Base-by-base conservation (phyloP, 2,888 invertebrate species). In the Molorchus minor region DNA sequence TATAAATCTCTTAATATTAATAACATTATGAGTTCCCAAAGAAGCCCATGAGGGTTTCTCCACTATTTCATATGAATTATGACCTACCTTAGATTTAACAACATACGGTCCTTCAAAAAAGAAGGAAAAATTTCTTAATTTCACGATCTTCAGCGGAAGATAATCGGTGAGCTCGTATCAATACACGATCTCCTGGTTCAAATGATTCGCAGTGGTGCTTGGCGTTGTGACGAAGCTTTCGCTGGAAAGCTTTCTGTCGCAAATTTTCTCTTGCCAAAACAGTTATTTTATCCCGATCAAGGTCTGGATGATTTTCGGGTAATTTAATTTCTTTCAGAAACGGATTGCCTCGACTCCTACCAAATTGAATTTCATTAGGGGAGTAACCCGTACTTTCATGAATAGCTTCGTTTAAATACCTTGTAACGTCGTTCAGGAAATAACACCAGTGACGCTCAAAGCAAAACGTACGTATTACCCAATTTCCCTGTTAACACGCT, bases 121-220 rank as follows among this genome's bases (percentile, higher is more conserved):
- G n/a, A n/a, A 47, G 17, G 10, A 47, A 47, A 3, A 47, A 47
- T 19, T 47, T 47, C 20, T 20, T 33, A 12, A 35, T 47, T 20
- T 47, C 17, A 1, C 19, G 1, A 15, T 47, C 35, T 35, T 47
- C 46, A n/a, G 46, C 33, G 3, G 46, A 47, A 1, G 46, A 47
- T 19, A 19, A 19, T 12, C 35, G 46, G 19, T 35, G 46, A 3
- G 35, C 13, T 17, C 35, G 33, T 16, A 47, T n/a, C 33, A n/a
- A 47, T 2, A 47, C 46, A 19, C 19, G 4, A 35, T 47, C 46
- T 2, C 46, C 35, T 2, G 19, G 5, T 10, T 47, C 20, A 2
- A 47, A 20, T 19, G 12, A 13, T n/a, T 10, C 20, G 3, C 4
- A 20, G 10, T 2, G 8, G 12, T 41, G 20, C 10, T 19, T 20